These are phyloP conservation scores for Listronotus bonariensis DNA, from an alignment of 1,140 invertebrate species.

Conservation along the genomic window DNA sequence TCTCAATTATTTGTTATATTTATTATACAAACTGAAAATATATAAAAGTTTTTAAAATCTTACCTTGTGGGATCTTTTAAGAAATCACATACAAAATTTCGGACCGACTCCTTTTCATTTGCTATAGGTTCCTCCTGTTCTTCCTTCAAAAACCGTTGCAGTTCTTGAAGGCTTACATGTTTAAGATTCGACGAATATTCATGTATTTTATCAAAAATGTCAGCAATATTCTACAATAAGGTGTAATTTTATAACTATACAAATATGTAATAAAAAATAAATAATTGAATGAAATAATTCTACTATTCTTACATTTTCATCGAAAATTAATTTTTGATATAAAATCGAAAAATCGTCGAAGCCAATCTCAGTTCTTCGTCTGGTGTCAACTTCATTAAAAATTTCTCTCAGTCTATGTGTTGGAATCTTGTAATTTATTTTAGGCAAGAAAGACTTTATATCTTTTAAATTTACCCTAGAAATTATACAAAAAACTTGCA, in stretches of 20 bases:
- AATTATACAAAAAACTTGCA: slow-evolving; percentile 30
- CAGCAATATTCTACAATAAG: slow-evolving; percentile 61
- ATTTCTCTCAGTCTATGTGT: slow-evolving; percentile 80
- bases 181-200: slow-evolving; percentile 68
- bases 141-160: slow-evolving; percentile 76
- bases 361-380: slow-evolving; percentile 78
- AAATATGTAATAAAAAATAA: too few relatives aligned
- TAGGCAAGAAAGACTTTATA: slow-evolving; percentile 86
- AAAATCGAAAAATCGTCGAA: slow-evolving; percentile 90
- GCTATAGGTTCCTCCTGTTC: slow-evolving; percentile 79
- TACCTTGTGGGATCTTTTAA: slow-evolving; percentile 45
- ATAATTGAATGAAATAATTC: too few relatives aligned
- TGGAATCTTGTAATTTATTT: slow-evolving; percentile 89
- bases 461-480: slow-evolving; percentile 86
- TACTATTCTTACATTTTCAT: slow-evolving; percentile 66
- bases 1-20: too few relatives aligned
- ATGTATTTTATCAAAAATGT: slow-evolving; percentile 64
- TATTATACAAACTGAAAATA: too few relatives aligned
- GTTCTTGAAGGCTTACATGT: slow-evolving; percentile 75
- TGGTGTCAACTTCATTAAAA: slow-evolving; percentile 83
- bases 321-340: slow-evolving; percentile 85
- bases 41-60: neutral
- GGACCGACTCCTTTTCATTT: slow-evolving; percentile 66
- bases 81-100: slow-evolving; percentile 73
- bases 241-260: too few relatives aligned